Evolutionary conservation across 2,797 vertebrate genomes (phyloP).

Genomic region (Rallus crepitans): DNA sequence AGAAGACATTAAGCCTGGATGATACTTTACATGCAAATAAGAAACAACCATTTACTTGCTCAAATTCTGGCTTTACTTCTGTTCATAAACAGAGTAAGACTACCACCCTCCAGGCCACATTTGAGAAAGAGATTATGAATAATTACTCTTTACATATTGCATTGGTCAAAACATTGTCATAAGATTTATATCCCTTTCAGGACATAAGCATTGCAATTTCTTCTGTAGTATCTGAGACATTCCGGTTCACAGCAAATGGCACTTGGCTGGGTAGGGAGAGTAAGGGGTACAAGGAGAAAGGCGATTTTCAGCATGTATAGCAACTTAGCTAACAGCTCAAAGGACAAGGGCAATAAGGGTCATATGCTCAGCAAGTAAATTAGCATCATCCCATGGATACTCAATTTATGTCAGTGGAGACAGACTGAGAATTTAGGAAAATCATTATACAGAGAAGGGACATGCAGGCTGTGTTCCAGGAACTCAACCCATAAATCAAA

Average conservation of each 20-base stretch:
- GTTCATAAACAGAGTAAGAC: constrained; percentile 23
- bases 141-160: constrained; percentile 26
- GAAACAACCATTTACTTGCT: background rate
- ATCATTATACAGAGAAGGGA: background rate
- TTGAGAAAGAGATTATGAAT: background rate
- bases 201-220: constrained; percentile 16
- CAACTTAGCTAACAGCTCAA: background rate
- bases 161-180: constrained; percentile 34
- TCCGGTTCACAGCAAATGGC: constrained; percentile 7
- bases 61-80: constrained; percentile 22
- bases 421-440: background rate
- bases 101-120: constrained; percentile 24
- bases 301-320: background rate
- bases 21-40: constrained; percentile 25
- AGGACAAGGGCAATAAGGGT: background rate
- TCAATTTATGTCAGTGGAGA: background rate
- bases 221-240: constrained; percentile 16
- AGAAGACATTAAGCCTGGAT: constrained; percentile 24
- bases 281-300: background rate
- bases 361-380: background rate
- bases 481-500: background rate
- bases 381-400: background rate
- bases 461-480: background rate
- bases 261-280: background rate
- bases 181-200: constrained; percentile 16